A percentile compares a stretch with the other conserved stretches of the same genome.
phyloP scores from a whole-genome alignment of 2,888 invertebrate species.

The Drosophila siamana region DNA sequence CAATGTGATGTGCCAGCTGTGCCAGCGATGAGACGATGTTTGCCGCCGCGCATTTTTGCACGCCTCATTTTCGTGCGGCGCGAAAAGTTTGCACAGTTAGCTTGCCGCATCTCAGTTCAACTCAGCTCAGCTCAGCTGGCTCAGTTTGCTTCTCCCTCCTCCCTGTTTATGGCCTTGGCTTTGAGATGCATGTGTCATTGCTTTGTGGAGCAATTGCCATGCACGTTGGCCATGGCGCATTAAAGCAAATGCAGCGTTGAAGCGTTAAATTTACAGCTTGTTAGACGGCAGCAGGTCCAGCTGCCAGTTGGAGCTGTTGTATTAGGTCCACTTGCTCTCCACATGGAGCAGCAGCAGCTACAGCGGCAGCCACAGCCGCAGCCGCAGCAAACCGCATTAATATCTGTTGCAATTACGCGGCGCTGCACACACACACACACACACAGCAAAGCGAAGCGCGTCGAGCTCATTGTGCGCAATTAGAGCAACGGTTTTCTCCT shows the following conservation, averaged over 20 bases:
- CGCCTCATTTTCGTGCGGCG: constrained; percentile 76
- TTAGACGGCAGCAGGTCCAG: constrained; percentile 71
- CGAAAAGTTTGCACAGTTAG: constrained; percentile 68
- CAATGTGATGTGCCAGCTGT: constrained; percentile 74
- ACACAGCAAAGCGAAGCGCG: constrained; percentile 57
- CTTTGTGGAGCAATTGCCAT: constrained; percentile 79
- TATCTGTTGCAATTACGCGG: constrained; percentile 76
- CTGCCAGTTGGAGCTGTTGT: constrained; percentile 25
- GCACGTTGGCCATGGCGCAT: constrained; percentile 60
- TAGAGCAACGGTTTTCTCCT: constrained; percentile 76
- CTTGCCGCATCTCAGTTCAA: too few species aligned
- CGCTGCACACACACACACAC: constrained; percentile 59
- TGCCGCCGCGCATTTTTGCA: constrained; percentile 51
- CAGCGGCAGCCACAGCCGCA: too few species aligned
- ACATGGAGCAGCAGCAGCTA: constrained; percentile 30
- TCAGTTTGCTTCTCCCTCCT: not conserved
- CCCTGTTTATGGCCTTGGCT: not conserved
- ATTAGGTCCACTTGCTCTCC: constrained; percentile 42
- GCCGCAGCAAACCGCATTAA: constrained; percentile 46
- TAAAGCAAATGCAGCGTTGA: constrained; percentile 74
- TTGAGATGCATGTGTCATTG: constrained; percentile 65
- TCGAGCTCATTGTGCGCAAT: constrained; percentile 70
- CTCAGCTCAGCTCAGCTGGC: too few species aligned
- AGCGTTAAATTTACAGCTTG: constrained; percentile 82
- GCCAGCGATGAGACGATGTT: constrained; percentile 27